These are phyloP conservation scores for Papilio gigon DNA, from an alignment of 2,888 invertebrate genomes.

Conservation along the genomic window DNA sequence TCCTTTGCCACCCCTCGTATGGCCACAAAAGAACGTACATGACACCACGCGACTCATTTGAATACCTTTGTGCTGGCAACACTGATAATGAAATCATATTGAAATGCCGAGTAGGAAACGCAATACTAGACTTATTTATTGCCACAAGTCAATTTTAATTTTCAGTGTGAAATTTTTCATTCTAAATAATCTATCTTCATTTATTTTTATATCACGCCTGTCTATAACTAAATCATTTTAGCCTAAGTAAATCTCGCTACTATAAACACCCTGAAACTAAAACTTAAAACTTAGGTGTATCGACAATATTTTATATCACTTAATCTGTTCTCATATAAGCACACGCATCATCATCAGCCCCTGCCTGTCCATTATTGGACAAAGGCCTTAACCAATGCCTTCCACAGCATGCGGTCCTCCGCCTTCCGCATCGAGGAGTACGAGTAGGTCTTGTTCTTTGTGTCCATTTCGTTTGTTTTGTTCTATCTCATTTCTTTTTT, in stretches of 20 bases:
- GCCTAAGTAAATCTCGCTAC: too few species aligned
- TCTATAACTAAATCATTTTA: background rate
- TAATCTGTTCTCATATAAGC: too few species aligned
- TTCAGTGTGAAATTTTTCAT: conserved; percentile 25
- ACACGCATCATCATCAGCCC: too few species aligned
- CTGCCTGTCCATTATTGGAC: too few species aligned
- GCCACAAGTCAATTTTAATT: conserved; percentile 46
- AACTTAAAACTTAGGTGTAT: too few species aligned
- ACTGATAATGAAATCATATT: conserved; percentile 50
- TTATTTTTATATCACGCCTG: conserved; percentile 37
- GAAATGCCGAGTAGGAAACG: conserved; percentile 46
- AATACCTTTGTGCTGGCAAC: conserved; percentile 52
- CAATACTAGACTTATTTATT: conserved; percentile 48
- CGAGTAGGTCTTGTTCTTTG: background rate
- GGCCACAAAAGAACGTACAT: conserved; percentile 47
- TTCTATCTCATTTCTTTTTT: background rate
- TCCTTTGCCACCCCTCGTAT: conserved; percentile 46
- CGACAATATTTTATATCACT: too few species aligned
- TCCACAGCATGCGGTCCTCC: too few species aligned
- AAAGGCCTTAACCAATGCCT: too few species aligned
- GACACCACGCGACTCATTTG: conserved; percentile 48
- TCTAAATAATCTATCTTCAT: conserved; percentile 33
- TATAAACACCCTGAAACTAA: too few species aligned
- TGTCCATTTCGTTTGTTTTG: background rate
- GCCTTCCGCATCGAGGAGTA: too few species aligned